Conservation (phyloP, 2,888 invertebrate species). For the Scaptodrosophila latifasciaeformis region DNA sequence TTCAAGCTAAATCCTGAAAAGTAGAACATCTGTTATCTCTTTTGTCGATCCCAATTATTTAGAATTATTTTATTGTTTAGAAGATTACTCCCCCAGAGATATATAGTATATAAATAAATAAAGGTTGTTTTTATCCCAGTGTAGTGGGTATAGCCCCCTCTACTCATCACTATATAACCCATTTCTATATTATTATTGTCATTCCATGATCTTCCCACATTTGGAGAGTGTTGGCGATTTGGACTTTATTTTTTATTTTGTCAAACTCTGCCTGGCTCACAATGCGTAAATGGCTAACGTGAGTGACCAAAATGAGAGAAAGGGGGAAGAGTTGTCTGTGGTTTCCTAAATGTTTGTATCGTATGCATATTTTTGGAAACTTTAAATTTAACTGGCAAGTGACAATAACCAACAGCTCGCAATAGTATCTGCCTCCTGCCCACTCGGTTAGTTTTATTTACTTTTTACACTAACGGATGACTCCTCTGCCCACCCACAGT, state of each 20-base stretch:
- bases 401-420: slow-evolving; percentile 43
- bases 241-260: slow-evolving; percentile 35
- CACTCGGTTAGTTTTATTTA: slow-evolving; percentile 36
- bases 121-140: no score
- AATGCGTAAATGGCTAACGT: no score
- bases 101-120: no score
- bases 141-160: no score
- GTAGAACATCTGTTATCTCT: no score
- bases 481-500: background rate
- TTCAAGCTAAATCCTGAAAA: no score
- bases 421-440: background rate
- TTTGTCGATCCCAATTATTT: no score
- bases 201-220: no score
- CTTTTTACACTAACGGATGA: background rate
- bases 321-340: slow-evolving; percentile 26
- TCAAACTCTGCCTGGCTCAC: slow-evolving; percentile 10
- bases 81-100: no score
- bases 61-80: no score
- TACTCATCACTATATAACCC: no score
- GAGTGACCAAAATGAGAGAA: background rate
- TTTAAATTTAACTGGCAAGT: slow-evolving; percentile 46
- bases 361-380: slow-evolving; percentile 13
- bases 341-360: slow-evolving; percentile 33
- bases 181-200: no score
- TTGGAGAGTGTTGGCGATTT: slow-evolving; percentile 34